Evolutionary conservation across 1,140 invertebrate species (phyloP), one percentile per base, ranked within the genome.

Genomic region (Spodoptera litura): DNA sequence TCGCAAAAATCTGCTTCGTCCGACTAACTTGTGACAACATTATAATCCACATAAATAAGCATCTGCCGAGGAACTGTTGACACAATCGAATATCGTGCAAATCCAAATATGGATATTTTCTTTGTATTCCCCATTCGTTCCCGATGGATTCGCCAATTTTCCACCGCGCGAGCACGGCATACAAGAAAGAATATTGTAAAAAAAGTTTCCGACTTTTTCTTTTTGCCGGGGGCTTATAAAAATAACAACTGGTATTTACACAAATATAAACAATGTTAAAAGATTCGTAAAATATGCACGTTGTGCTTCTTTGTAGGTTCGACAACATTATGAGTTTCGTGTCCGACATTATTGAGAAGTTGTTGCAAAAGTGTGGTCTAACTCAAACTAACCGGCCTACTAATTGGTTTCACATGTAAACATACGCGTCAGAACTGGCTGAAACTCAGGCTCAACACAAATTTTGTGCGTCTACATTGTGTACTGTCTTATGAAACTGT

Each of bases 71-170:
- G 59, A 52, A 56, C 49, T 55, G 27, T 77, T 68, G 52, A 68
- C 61, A 68, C 61, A 68, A 68, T 77, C 61, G 12, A 77, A 68
- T 58, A 58, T 66, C 35, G 31, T 49, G 27, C n/a, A 75, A 61
- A 75, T 15, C 25, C 35, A 27, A 75, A 64, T 52, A 76, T 76
- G 25, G 44, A 76, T 76, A 55, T 77, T 68, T 55, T 68, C 13
- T 79, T 74, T 79, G 35, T 70, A 75, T 74, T 52, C 53, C 49
- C 35, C 49, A 51, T 51, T 20, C 27, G 20, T 9, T 81, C 77
- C 31, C 71, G 27, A 27, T 38, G 73, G 61, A 68, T 78, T 78
- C 73, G 56, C n/a, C 70, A 81, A 82, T 82, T 85, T 85, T 80
- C 79, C 72, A 78, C 74, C 52, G 66, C 20, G n/a, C 68, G 73